Percentiles rank a stretch among this genome's conserved stretches.
phyloP scores from a whole-genome alignment of 2,113 vertebrate species.

The Mus musculus region GRCm39 chr11:105011501-105012000 shows the following conservation, averaged over 20 bases:
- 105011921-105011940: slow-evolving; percentile 3
- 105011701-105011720: background rate
- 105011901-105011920: slow-evolving; percentile 23
- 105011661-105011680: background rate
- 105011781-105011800: background rate
- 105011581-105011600: background rate
- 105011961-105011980: background rate
- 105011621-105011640: background rate
- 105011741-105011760: background rate
- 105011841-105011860: background rate
- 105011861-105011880: background rate
- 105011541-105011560: background rate
- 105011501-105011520: background rate
- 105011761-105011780: background rate
- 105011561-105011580: background rate
- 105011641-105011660: background rate
- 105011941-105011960: background rate
- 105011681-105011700: background rate
- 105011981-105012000: background rate
- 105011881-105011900: background rate
- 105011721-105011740: background rate
- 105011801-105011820: background rate
- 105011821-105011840: background rate
- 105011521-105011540: background rate
- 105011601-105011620: background rate